Evolutionary conservation across 2,797 vertebrate species (phyloP).

Genomic region (Agapornis canus): DNA sequence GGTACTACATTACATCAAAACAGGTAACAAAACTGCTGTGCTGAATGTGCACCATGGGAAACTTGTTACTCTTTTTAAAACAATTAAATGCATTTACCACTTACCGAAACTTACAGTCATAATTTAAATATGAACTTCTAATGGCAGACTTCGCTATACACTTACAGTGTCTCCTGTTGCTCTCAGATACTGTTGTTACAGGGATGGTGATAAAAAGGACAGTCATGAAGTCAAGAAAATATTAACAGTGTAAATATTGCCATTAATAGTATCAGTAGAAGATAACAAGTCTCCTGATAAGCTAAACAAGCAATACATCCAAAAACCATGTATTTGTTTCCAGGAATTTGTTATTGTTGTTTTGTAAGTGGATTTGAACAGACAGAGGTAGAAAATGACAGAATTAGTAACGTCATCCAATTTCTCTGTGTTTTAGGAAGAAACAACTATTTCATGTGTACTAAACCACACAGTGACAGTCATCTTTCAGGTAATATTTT

Average conservation of each 20-base stretch:
- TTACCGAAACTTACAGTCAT: background rate
- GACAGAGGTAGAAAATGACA: background rate
- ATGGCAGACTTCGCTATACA: accelerated
- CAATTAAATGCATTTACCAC: background rate
- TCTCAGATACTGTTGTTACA: background rate
- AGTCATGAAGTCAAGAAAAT: background rate
- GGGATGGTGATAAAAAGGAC: background rate
- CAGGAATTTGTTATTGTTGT: background rate
- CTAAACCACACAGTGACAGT: background rate
- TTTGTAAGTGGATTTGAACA: background rate
- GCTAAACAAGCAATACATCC: background rate
- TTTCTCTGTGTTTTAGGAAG: background rate
- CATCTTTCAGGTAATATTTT: background rate
- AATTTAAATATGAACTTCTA: background rate
- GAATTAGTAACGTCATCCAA: background rate
- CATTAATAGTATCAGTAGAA: background rate
- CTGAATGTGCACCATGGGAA: background rate
- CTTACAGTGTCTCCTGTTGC: background rate
- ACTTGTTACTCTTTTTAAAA: background rate
- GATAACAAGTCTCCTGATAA: background rate
- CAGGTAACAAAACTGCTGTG: background rate
- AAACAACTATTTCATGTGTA: background rate
- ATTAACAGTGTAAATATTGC: background rate
- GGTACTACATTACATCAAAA: background rate
- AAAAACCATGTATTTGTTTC: background rate